Evolutionary conservation across 1,140 invertebrate species (phyloP).

Genomic region (Diprion similis): DNA sequence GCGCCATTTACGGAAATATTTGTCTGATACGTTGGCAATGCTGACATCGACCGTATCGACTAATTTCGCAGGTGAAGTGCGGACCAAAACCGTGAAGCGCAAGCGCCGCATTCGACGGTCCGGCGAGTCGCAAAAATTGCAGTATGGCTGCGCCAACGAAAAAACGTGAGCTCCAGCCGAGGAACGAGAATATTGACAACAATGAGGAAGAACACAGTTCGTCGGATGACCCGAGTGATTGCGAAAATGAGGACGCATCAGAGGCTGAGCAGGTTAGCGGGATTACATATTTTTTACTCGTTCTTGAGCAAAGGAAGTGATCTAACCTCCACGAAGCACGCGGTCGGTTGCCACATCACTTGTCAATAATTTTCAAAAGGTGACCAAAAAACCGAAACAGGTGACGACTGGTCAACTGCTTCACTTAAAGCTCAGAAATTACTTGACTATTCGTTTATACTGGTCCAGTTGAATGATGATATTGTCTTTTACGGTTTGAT

Average conservation of each 20-base stretch:
- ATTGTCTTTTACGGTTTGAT: too few relatives aligned
- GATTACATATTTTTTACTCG: constrained; percentile 9
- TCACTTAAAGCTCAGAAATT: too few relatives aligned
- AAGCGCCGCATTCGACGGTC: background rate
- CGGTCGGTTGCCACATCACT: constrained; percentile 3
- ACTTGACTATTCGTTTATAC: too few relatives aligned
- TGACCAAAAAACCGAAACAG: background rate
- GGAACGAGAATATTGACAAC: constrained; percentile 23
- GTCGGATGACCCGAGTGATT: constrained; percentile 18
- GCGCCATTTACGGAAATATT: too few relatives aligned
- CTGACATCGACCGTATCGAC: too few relatives aligned
- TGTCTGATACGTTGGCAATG: too few relatives aligned
- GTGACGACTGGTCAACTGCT: background rate
- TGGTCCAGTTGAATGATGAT: background rate
- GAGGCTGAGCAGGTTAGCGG: constrained; percentile 32
- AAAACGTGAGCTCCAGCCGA: constrained; percentile 44
- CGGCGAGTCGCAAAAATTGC: background rate
- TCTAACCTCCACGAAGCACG: constrained; percentile 20
- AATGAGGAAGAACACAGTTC: constrained; percentile 27
- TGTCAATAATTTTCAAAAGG: background rate
- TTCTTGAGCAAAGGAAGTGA: constrained; percentile 8
- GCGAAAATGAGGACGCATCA: constrained; percentile 31
- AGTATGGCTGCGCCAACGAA: constrained; percentile 49
- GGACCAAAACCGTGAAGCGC: background rate
- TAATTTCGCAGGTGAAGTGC: background rate